phyloP scores from a whole-genome alignment of 2,797 vertebrate species.

The Meriones psammophilus region DNA sequence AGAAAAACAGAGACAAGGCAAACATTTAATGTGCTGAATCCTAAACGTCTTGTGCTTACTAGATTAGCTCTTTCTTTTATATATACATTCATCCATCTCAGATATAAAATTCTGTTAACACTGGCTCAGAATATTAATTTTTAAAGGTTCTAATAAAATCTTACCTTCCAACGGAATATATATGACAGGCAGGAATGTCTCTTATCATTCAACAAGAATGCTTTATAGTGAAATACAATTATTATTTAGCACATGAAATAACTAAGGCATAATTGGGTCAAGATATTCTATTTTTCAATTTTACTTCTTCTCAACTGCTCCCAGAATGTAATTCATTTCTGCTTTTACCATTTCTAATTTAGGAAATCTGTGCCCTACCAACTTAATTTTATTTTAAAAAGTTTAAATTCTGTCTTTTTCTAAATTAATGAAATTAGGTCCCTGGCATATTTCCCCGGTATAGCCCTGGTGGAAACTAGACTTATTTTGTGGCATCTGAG shows the following conservation, averaged over 20 bases:
- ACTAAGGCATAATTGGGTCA: constrained; percentile 46
- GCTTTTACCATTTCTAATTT: not conserved
- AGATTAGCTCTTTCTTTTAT: not conserved
- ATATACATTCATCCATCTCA: not conserved
- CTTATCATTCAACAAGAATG: constrained; percentile 41
- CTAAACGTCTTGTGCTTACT: not conserved
- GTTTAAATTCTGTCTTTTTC: not conserved
- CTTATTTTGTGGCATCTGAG: constrained; percentile 46
- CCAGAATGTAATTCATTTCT: constrained; percentile 56
- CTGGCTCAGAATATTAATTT: constrained; percentile 45
- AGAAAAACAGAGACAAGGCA: constrained; percentile 29
- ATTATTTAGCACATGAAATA: constrained; percentile 31
- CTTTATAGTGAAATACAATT: not conserved
- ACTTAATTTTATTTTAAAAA: not conserved
- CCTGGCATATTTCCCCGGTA: not conserved
- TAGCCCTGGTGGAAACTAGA: not conserved
- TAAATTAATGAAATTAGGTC: not conserved
- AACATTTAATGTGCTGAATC: constrained; percentile 22
- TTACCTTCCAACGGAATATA: constrained; percentile 21
- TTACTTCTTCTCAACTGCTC: constrained; percentile 23
- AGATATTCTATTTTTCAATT: constrained; percentile 48
- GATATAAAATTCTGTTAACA: constrained; percentile 30
- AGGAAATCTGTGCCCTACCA: constrained; percentile 7
- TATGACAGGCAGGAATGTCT: constrained; percentile 52
- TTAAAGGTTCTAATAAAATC: constrained; percentile 54